Evolutionary conservation across 2,113 vertebrate genomes (phyloP), one percentile per base, ranked within the genome.

Genomic region (Ophiodon elongatus): DNA sequence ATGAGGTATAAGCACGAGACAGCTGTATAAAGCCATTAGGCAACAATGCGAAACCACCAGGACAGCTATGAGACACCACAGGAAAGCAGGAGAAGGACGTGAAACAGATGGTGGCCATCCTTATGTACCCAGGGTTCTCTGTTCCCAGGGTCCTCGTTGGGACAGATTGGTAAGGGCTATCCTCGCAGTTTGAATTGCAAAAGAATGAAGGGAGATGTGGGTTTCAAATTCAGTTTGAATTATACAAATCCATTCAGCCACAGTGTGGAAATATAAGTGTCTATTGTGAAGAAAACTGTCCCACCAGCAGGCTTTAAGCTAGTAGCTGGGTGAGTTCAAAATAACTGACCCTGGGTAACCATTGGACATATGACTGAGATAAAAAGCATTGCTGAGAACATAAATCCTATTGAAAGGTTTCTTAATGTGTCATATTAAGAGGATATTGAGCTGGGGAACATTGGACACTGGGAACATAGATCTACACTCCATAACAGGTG

Each of bases 401-500:
- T 56, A 25, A 56, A 56, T 13, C 10, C n/a, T 10, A 13, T 25
- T 56, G n/a, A 56, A 56, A 7, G 27, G 27, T 59, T 7, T 59
- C 56, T 31, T 15, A 15, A 27, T 59, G 25, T 59, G 25, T 59
- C 56, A 59, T 29, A 17, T 27, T 29, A 31, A 59, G 56, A 59
- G 27, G 56, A 29, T 59, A 59, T 59, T 59, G 27, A 59, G 27
- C 56, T 59, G 56, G 25, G 27, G 27, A 59, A 29, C 56, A 59
- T 59, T 23, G 21, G 8, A 52, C 21, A 52, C 50, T 52, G 50
- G 19, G 47, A 52, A 52, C 50, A 56, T 25, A 56, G n/a, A 56
- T 56, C 23, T 56, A 76, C 29, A 66, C 33, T 6, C 70, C 47
- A 50, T 21, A 85, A 83, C 70, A 88, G 54, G 70, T 79, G 8